phyloP scores from a whole-genome alignment of 2,888 invertebrate species.

The Calameuta filiformis region DNA sequence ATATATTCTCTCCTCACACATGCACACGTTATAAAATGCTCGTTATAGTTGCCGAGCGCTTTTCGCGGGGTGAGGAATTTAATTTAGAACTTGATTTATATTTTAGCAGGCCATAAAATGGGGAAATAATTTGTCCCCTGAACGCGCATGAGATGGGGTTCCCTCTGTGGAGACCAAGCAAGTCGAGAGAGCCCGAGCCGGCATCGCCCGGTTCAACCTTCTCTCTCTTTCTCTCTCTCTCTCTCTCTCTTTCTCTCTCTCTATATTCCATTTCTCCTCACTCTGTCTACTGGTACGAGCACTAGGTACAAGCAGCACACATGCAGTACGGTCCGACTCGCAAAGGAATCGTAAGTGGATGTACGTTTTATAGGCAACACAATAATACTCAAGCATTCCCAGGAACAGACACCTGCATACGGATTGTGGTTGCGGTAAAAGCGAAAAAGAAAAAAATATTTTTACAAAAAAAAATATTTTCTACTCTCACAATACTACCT shows the following conservation, averaged over 20 bases:
- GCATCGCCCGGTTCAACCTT: slow-evolving; percentile 24
- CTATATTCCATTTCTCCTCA: slow-evolving; percentile 13
- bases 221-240: slow-evolving; percentile 7
- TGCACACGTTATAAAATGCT: slow-evolving; percentile 58
- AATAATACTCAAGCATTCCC: background rate
- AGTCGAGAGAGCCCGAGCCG: background rate
- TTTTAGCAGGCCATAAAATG: slow-evolving; percentile 64
- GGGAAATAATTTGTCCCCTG: slow-evolving; percentile 64
- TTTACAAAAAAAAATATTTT: background rate
- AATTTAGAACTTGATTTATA: slow-evolving; percentile 66
- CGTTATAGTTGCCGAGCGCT: slow-evolving; percentile 52
- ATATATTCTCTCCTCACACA: slow-evolving; percentile 14
- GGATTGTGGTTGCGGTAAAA: background rate
- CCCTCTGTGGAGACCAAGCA: background rate
- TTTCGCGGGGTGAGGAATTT: slow-evolving; percentile 57
- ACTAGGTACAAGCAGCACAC: background rate
- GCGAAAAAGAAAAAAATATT: too few relatives aligned
- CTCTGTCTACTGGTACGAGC: slow-evolving; percentile 25
- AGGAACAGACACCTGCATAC: background rate
- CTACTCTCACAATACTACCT: background rate
- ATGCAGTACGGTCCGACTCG: background rate
- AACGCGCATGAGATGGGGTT: slow-evolving; percentile 59
- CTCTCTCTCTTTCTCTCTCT: background rate
- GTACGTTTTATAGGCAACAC: background rate
- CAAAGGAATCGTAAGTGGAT: background rate